A percentile compares a stretch with the other conserved stretches of the same genome.
Conservation (phyloP, 2,888 invertebrate genomes). For the Spodoptera exigua region DNA sequence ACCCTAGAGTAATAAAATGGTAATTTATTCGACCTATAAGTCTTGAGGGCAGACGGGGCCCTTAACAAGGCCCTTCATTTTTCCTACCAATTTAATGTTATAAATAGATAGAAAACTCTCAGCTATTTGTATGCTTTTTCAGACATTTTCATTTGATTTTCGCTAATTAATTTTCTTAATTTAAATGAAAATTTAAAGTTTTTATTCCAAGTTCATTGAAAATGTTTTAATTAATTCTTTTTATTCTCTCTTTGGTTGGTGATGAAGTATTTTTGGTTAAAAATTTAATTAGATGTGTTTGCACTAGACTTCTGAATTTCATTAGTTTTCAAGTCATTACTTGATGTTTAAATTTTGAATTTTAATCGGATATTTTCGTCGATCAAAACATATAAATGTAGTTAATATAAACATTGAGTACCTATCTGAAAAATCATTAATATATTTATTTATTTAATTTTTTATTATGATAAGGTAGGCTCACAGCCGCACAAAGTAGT, state of each 20-base stretch:
- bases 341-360: too few relatives aligned
- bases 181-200: slow-evolving; percentile 1
- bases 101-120: slow-evolving; percentile 63
- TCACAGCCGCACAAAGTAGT: too few relatives aligned
- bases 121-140: slow-evolving; percentile 61
- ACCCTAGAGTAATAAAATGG: slow-evolving; percentile 67
- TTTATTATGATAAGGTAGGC: too few relatives aligned
- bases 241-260: too few relatives aligned
- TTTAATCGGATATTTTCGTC: too few relatives aligned
- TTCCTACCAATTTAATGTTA: slow-evolving; percentile 76
- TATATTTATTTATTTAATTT: too few relatives aligned
- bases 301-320: too few relatives aligned
- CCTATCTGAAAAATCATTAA: too few relatives aligned
- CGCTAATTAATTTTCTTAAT: slow-evolving; percentile 32
- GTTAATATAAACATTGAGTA: too few relatives aligned
- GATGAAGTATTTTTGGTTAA: background rate
- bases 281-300: background rate
- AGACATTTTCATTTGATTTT: slow-evolving; percentile 34
- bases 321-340: too few relatives aligned
- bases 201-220: slow-evolving; percentile 8
- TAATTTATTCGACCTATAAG: slow-evolving; percentile 78
- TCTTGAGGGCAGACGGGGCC: slow-evolving; percentile 67
- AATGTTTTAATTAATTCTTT: slow-evolving; percentile 1
- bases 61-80: slow-evolving; percentile 77
- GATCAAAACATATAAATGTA: too few relatives aligned